Evolutionary conservation across 1,140 invertebrate species (phyloP), one percentile per base, ranked within the genome.

Genomic region (Camponotus vicinus): DNA sequence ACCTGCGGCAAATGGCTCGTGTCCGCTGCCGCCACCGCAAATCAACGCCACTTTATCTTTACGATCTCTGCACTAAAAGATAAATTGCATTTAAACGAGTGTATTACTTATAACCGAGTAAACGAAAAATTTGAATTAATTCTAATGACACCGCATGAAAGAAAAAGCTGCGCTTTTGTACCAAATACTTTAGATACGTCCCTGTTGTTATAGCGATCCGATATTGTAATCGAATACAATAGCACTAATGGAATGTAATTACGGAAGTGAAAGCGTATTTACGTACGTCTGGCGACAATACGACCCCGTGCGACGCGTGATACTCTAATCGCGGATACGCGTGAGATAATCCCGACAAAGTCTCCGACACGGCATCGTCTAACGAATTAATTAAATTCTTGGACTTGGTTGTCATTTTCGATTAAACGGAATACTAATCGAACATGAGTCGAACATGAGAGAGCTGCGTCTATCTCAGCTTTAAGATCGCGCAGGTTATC

Each of bases 11-110:
- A 97, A 97, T 18, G 98, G 98, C 94, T 99, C 98, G 93, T 98
- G 98, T 6, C 98, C 98, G 27, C 97, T 98, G 27, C 98, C 98
- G 34, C 98, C 98, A 3, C 98, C 98, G 85, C 96, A 96, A n/a
- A 98, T 93, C 2, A 98, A 80, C 1, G 96, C 96, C 8, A 98
- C 97, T 92, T 96, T 96, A 15, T 95, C 94, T 21, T 67, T 85
- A 13, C 82, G 92, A 91, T 94, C 94, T 85, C 94, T 91, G 89
- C 96, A 96, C 94, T 96, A 88, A 63, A 96, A 94, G 11, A 37
- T 52, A 32, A 63, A 70, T 40, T 66, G 67, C 8, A 83, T 83
- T 61, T 61, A 11, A 2, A 21, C 84, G 78, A 59, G 15, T 63
- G 15, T 42, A 55, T 79, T 55, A 79, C 67, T 69, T 32, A 57